These are phyloP conservation scores for Xenus cinereus DNA, from an alignment of 2,113 vertebrate genomes.

Conservation along the genomic window DNA sequence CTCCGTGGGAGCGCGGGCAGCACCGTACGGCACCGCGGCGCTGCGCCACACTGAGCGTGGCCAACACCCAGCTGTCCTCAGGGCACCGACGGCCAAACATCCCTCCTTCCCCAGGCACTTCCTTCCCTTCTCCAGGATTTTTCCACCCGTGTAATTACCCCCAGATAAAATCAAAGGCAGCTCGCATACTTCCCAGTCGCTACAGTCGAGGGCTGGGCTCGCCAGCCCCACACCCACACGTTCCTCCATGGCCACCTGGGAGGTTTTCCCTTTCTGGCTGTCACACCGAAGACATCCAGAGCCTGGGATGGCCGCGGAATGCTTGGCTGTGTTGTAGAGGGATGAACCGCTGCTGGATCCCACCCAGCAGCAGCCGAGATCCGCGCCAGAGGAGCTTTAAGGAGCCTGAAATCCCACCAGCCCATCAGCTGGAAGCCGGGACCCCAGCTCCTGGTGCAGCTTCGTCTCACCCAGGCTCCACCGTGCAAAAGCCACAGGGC, in stretches of 20 bases:
- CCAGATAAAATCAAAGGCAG: constrained; percentile 11
- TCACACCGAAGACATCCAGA: not conserved
- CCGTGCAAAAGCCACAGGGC: accelerated
- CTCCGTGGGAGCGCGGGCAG: not conserved
- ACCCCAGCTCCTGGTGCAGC: not conserved
- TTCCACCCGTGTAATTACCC: not conserved
- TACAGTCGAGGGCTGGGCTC: not conserved
- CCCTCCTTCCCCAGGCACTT: not conserved
- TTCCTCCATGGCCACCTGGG: not conserved
- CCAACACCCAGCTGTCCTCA: not conserved
- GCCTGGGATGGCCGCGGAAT: not conserved
- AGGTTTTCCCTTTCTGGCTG: not conserved
- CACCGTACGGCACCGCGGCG: not conserved
- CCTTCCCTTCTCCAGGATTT: not conserved
- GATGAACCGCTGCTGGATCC: not conserved
- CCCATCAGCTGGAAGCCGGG: not conserved
- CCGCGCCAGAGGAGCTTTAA: not conserved
- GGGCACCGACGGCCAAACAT: not conserved
- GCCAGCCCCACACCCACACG: not conserved
- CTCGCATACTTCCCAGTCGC: not conserved
- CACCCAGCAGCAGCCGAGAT: accelerated
- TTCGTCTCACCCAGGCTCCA: not conserved
- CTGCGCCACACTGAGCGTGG: not conserved
- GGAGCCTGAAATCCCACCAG: not conserved
- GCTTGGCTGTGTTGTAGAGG: accelerated